A percentile compares a stretch with the other conserved stretches of the same genome.
Conservation (phyloP, 1,140 invertebrate species). For the Drosophila nannoptera region DNA sequence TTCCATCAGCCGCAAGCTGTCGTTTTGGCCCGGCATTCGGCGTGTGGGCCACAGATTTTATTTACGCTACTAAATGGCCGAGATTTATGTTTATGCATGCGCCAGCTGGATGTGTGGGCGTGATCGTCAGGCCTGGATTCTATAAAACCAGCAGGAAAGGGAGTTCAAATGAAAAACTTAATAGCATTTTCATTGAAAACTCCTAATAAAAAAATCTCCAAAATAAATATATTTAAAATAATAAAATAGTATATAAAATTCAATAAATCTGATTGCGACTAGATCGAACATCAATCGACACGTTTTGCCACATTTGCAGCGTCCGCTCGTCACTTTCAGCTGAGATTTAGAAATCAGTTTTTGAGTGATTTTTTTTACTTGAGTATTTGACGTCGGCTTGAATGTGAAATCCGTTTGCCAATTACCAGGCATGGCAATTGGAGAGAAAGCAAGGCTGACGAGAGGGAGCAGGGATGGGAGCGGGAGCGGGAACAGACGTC, state of each 20-base stretch:
- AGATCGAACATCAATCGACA: too few relatives aligned
- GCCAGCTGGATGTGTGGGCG: conserved; percentile 36
- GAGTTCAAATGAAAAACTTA: too few relatives aligned
- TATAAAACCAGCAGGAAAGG: too few relatives aligned
- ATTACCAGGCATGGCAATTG: conserved; percentile 19
- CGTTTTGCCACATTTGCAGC: too few relatives aligned
- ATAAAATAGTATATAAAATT: too few relatives aligned
- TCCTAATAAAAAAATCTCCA: too few relatives aligned
- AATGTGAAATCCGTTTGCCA: conserved; percentile 27
- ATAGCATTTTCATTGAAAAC: too few relatives aligned
- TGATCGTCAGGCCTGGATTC: neutral
- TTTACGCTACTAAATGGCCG: conserved; percentile 60
- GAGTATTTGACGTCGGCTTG: neutral
- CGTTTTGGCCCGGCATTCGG: conserved; percentile 45
- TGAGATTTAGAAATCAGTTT: conserved; percentile 1
- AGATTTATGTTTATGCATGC: conserved; percentile 66
- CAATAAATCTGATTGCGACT: too few relatives aligned
- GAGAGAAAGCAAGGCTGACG: conserved; percentile 9
- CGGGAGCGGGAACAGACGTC: neutral
- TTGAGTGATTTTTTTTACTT: neutral
- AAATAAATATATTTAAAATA: too few relatives aligned
- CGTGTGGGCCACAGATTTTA: conserved; percentile 48
- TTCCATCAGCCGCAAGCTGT: conserved; percentile 44
- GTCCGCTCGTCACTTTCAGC: neutral
- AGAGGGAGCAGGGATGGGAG: neutral